Conservation (phyloP, 2,797 vertebrate genomes). For the Miichthys miiuy region DNA sequence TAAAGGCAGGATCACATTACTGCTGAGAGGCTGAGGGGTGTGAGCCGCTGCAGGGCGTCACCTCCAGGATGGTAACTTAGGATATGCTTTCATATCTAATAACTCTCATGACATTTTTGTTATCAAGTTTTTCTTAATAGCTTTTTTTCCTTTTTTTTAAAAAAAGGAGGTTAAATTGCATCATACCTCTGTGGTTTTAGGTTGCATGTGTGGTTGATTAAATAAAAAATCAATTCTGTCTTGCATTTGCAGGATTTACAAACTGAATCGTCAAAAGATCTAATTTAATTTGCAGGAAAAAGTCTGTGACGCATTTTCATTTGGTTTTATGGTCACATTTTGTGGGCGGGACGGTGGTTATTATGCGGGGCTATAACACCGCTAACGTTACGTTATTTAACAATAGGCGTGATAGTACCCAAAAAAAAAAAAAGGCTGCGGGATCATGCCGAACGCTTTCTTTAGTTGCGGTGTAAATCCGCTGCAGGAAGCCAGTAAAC, state of each 20-base stretch:
- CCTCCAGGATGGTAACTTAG: conserved; percentile 36
- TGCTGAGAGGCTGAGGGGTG: conserved; percentile 36
- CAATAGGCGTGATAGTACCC: neutral
- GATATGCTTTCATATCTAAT: neutral
- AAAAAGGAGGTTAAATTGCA: neutral
- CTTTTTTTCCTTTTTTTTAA: neutral
- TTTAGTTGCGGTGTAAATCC: neutral
- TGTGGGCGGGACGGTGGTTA: conserved; percentile 75
- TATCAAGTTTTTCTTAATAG: neutral
- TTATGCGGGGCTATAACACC: conserved; percentile 46
- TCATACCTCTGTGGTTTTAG: neutral
- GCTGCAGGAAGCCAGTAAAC: conserved; percentile 34
- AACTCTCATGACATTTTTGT: conserved; percentile 21
- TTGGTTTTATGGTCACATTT: conserved; percentile 67
- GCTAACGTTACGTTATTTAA: conserved; percentile 36
- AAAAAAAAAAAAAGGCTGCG: conserved; percentile 6
- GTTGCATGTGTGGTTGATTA: neutral
- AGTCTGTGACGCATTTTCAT: conserved; percentile 80
- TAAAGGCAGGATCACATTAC: conserved; percentile 49
- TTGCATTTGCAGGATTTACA: neutral
- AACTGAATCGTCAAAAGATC: conserved; percentile 1
- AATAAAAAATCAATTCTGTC: neutral
- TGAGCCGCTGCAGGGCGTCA: conserved; percentile 66
- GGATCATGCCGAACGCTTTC: neutral
- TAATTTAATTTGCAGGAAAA: conserved; percentile 43